phyloP scores from a whole-genome alignment of 2,888 invertebrate species.

The Priocnemis perturbator region DNA sequence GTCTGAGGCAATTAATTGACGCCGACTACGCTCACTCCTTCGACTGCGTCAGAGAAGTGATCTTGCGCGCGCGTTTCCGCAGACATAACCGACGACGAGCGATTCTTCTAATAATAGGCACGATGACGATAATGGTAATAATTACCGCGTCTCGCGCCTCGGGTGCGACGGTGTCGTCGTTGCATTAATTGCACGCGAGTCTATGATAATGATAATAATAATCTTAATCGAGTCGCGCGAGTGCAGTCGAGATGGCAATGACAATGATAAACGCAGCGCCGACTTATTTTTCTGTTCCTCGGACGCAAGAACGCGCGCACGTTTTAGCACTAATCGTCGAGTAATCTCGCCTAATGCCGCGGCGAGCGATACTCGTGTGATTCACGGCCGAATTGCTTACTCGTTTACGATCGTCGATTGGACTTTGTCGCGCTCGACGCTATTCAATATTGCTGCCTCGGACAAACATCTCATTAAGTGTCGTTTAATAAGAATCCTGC shows the following conservation, averaged over 20 bases:
- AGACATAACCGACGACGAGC: slow-evolving; percentile 35
- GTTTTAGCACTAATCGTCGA: too few relatives aligned
- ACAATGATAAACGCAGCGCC: background rate
- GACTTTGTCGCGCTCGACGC: background rate
- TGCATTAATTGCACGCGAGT: slow-evolving; percentile 36
- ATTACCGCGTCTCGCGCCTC: slow-evolving; percentile 31
- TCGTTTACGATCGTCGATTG: background rate
- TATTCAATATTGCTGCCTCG: too few relatives aligned
- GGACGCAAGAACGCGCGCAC: too few relatives aligned
- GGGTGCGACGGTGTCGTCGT: slow-evolving; percentile 16
- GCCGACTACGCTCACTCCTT: slow-evolving; percentile 25
- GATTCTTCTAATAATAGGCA: slow-evolving; percentile 42
- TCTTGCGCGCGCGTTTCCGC: slow-evolving; percentile 11
- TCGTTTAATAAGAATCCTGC: background rate
- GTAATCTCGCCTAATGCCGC: background rate
- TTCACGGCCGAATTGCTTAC: background rate
- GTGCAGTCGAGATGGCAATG: background rate
- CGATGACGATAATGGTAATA: slow-evolving; percentile 53
- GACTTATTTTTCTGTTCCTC: too few relatives aligned
- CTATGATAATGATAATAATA: slow-evolving; percentile 25
- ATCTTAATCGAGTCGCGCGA: slow-evolving; percentile 6
- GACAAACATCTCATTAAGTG: too few relatives aligned
- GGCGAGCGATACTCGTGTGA: background rate
- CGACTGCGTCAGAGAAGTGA: slow-evolving; percentile 31
- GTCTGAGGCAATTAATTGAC: slow-evolving; percentile 34